Conservation (phyloP, 2,888 invertebrate species). For the Eremobia ochroleuca region DNA sequence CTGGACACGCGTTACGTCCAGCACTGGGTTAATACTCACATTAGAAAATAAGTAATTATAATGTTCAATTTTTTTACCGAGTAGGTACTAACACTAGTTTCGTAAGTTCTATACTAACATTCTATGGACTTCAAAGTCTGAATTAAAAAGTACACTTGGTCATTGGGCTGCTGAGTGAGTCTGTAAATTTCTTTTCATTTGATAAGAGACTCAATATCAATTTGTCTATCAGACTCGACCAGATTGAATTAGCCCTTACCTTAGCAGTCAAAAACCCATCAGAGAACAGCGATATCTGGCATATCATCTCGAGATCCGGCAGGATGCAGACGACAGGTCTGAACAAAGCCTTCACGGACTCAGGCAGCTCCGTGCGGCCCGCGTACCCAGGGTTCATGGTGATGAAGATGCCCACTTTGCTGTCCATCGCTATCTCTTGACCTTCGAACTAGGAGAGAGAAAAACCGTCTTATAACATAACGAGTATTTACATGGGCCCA, state of each 20-base stretch:
- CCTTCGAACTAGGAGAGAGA: conserved; percentile 93
- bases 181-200: neutral
- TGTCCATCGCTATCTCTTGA: conserved; percentile 95
- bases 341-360: conserved; percentile 97
- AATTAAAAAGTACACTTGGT: neutral
- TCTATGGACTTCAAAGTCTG: no score
- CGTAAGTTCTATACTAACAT: no score
- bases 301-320: conserved; percentile 97
- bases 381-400: conserved; percentile 99
- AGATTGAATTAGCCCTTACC: conserved; percentile 80
- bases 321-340: conserved; percentile 98
- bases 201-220: neutral
- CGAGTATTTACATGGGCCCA: neutral
- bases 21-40: no score
- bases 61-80: no score
- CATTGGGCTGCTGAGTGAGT: neutral
- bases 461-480: neutral
- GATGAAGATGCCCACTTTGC: conserved; percentile 97
- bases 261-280: conserved; percentile 98
- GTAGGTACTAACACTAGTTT: no score
- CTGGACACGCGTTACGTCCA: no score
- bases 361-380: conserved; percentile 97
- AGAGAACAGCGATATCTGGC: conserved; percentile 97
- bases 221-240: neutral
- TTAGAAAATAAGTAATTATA: no score